Conservation (phyloP, 23 tunicate species). For the Ciona savignyi region DNA sequence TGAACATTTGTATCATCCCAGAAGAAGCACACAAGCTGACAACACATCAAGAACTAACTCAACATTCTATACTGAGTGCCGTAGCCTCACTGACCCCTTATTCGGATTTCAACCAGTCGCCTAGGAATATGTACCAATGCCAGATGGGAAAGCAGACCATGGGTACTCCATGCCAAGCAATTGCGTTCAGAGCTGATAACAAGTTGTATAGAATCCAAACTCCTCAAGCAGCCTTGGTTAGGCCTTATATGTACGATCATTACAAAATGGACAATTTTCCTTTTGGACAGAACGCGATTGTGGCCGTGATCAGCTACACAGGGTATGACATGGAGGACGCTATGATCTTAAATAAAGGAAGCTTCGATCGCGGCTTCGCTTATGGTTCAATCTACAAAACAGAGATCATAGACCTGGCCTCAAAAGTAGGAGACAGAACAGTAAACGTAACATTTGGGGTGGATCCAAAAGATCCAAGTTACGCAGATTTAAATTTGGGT, state of each 20-base stretch:
- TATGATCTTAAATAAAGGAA: constrained; percentile 84
- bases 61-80: constrained; percentile 58
- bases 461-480: constrained; percentile 11
- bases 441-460: constrained; percentile 48
- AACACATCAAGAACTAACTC: constrained; percentile 93
- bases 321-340: constrained; percentile 99
- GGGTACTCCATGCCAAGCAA: constrained; percentile 73
- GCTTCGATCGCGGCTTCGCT: constrained; percentile 83
- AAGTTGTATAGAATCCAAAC: constrained; percentile 72
- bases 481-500: constrained; percentile 19
- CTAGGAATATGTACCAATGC: constrained; percentile 96
- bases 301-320: constrained; percentile 98
- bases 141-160: constrained; percentile 99
- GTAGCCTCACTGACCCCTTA: constrained; percentile 88
- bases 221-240: constrained; percentile 77
- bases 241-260: constrained; percentile 84
- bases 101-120: constrained; percentile 92
- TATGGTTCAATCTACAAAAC: constrained; percentile 80
- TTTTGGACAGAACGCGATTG: constrained; percentile 85
- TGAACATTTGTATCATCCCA: constrained; percentile 72
- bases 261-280: constrained; percentile 68
- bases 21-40: constrained; percentile 82
- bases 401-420: constrained; percentile 59
- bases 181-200: constrained; percentile 65
- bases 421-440: constrained; percentile 20